Conservation (phyloP, 2,797 vertebrate species). For the Falco novaeseelandiae region DNA sequence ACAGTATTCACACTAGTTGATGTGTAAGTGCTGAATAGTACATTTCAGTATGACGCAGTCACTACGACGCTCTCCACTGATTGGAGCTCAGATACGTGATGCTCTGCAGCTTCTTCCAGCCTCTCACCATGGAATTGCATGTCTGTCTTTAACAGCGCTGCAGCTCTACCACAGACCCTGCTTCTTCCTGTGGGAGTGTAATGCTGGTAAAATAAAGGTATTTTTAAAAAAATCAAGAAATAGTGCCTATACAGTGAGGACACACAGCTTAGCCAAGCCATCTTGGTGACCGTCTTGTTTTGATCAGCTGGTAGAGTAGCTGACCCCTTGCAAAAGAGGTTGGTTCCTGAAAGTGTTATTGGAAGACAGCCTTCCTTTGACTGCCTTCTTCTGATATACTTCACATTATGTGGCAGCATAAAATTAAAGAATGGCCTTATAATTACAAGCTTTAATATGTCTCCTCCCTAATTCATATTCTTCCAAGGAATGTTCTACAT, state of each 20-base stretch:
- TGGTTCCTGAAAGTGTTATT: background rate
- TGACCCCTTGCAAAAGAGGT: background rate
- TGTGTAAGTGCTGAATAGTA: background rate
- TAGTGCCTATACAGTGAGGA: background rate
- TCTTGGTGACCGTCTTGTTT: background rate
- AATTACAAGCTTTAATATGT: background rate
- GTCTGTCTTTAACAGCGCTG: background rate
- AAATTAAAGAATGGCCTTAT: background rate
- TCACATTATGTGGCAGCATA: background rate
- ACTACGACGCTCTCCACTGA: background rate
- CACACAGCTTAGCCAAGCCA: background rate
- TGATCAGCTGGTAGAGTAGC: background rate
- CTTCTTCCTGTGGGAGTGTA: background rate
- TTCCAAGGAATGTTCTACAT: background rate
- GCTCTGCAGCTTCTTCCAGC: background rate
- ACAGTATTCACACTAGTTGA: background rate
- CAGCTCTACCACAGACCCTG: background rate
- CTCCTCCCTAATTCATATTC: background rate
- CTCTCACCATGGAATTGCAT: background rate
- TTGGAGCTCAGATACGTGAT: background rate
- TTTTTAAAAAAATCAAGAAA: background rate
- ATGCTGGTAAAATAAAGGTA: background rate
- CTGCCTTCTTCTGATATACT: background rate
- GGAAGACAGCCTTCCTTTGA: background rate
- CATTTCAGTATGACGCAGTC: background rate